A percentile compares a stretch with the other conserved stretches of the same genome.
These are phyloP conservation scores for Tragopan temminckii DNA, from an alignment of 2,797 vertebrate species.

Conservation along the genomic window DNA sequence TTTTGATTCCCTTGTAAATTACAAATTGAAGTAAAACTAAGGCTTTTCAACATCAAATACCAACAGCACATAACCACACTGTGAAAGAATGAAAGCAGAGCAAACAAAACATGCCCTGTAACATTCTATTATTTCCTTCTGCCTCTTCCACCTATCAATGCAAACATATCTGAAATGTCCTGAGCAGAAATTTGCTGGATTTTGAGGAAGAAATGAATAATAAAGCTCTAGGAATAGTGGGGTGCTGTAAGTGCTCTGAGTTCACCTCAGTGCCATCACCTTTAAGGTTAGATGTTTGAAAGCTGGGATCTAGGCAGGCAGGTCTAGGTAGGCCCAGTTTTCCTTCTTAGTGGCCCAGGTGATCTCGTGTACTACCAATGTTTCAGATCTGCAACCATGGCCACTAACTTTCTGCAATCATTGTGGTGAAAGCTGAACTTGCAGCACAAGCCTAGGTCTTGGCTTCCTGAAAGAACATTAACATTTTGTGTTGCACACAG, in stretches of 20 bases:
- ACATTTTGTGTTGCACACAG: background rate
- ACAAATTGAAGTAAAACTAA: background rate
- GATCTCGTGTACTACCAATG: background rate
- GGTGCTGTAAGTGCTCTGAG: background rate
- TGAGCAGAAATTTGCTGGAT: background rate
- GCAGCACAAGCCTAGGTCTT: background rate
- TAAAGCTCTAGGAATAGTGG: background rate
- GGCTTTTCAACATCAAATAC: background rate
- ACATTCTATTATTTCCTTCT: background rate
- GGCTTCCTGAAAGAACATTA: background rate
- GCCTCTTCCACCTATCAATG: background rate
- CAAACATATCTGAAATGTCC: background rate
- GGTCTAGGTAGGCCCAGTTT: background rate
- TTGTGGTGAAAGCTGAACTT: background rate
- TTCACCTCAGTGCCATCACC: background rate
- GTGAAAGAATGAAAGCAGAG: background rate
- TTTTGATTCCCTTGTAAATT: background rate
- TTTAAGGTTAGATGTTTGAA: background rate
- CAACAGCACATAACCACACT: background rate
- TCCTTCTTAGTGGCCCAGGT: background rate
- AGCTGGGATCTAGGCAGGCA: background rate
- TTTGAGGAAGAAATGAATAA: background rate
- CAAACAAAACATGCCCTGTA: background rate
- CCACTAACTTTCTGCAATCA: background rate
- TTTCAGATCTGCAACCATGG: background rate